A percentile compares a stretch with the other conserved stretches of the same genome.
phyloP scores from a whole-genome alignment of 1,140 invertebrate species.

The roundworm (Caenorhabditis elegans) region DNA sequence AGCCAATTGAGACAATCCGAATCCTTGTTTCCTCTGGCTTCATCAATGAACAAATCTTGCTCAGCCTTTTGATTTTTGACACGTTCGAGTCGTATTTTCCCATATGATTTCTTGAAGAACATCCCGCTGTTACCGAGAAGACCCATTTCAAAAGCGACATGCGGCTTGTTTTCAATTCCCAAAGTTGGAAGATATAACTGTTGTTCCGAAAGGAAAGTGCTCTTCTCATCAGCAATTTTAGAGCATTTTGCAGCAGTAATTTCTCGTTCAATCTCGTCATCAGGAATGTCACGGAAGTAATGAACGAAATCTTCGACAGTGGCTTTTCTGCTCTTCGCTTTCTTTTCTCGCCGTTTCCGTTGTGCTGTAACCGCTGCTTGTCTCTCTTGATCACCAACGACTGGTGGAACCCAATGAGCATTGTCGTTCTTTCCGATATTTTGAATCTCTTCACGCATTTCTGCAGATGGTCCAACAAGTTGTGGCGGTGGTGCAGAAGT shows the following conservation, averaged over 20 bases:
- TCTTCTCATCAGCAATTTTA: background rate
- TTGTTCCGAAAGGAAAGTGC: background rate
- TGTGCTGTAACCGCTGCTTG: background rate
- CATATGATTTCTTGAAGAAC: conserved; percentile 7
- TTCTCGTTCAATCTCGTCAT: background rate
- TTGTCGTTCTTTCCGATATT: conserved; percentile 5
- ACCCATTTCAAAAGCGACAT: conserved; percentile 8
- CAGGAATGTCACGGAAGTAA: background rate
- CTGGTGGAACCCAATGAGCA: background rate
- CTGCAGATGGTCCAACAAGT: background rate
- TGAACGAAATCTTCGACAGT: background rate
- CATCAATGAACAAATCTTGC: background rate
- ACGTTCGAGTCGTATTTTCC: background rate
- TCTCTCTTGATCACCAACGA: background rate
- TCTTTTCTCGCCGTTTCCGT: background rate
- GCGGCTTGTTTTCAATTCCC: background rate
- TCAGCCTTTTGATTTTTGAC: background rate
- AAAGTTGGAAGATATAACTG: background rate
- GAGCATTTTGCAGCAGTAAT: background rate
- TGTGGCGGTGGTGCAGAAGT: background rate
- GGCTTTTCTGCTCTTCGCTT: background rate
- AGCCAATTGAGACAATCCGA: conserved; percentile 11
- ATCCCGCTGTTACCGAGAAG: background rate
- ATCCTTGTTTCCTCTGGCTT: background rate
- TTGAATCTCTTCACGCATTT: conserved; percentile 3